Base-by-base conservation (phyloP, 2,113 vertebrate genomes). In the Rhinolophus sinicus region DNA sequence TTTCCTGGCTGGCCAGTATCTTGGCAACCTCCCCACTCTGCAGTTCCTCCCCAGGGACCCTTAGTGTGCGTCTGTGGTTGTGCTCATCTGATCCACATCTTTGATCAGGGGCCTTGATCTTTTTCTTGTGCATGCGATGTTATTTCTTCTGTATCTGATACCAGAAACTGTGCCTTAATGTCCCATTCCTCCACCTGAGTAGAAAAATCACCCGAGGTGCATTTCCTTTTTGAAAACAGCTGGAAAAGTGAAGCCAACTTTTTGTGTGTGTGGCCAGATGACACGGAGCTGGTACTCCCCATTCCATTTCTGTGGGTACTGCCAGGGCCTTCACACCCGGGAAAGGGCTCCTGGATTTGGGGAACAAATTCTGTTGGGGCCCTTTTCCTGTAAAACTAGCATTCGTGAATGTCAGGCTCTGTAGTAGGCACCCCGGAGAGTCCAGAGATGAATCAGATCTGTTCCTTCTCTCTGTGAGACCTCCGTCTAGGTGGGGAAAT, bases 51-150 rank as follows among this genome's bases (percentile, higher is more conserved):
- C 38, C 10, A 1, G 33, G 40, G 70, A 44, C 75, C 1, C 2
- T 21, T 8, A 18, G 6, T 16, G 9, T 3, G 35, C 30, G 54
- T 75, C 30, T 67, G 40, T 9, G 40, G n/a, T 40, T 28, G 10
- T 30, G 33, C 54, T 84, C 52, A 15, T 88, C 40, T 81, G 26
- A 83, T 30, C 54, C 8, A 15, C 33, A 69, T 28, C 76, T 84
- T 26, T 82, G 82, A 83, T 86, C 64, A 2, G 54, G 70, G 78
- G 50, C 83, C 96, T 83, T 89, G 78, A 92, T 95, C 78, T 88
- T 84, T 58, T 54, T 14, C 35, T 2, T 54, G 82, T 73, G 84
- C 28, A 33, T 47, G 35, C 5, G 2, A 28, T 22, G 38, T 83
- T 88, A 8, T 58, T 86, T 84, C 92, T 72, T 50, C 72, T 76